Conservation (phyloP, 2,888 invertebrate species). For the Caenorhabditis macrosperma region DNA sequence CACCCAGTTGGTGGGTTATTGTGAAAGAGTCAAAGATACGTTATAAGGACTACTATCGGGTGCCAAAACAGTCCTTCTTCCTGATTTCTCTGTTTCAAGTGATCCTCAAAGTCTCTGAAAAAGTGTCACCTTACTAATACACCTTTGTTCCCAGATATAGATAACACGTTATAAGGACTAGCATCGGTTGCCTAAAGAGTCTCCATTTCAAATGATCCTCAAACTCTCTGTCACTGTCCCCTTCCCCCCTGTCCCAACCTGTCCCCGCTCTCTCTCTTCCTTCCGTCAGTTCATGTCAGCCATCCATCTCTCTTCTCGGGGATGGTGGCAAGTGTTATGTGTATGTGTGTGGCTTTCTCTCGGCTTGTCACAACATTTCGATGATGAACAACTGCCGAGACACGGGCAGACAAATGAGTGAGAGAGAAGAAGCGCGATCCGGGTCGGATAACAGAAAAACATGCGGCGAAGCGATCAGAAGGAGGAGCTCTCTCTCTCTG, state of each 20-base stretch:
- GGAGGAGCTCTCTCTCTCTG: constrained; percentile 15
- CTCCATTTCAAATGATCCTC: too few relatives aligned
- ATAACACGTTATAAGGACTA: too few relatives aligned
- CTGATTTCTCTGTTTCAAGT: not conserved
- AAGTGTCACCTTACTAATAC: not conserved
- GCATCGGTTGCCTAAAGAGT: too few relatives aligned
- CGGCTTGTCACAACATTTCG: constrained; percentile 52
- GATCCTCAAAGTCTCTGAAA: not conserved
- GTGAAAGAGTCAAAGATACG: too few relatives aligned
- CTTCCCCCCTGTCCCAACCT: not conserved
- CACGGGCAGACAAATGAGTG: constrained; percentile 16
- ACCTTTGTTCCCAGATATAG: too few relatives aligned
- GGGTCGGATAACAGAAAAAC: constrained; percentile 57
- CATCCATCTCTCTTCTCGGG: not conserved
- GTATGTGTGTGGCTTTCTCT: constrained; percentile 41
- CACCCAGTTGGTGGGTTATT: too few relatives aligned
- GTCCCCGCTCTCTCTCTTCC: not conserved
- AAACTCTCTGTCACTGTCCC: not conserved
- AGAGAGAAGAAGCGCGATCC: not conserved
- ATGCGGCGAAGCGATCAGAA: constrained; percentile 36
- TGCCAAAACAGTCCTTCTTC: too few relatives aligned
- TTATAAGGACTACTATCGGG: too few relatives aligned
- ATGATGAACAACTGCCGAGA: constrained; percentile 49
- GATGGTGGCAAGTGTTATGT: constrained; percentile 25
- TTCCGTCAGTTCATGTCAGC: not conserved